Evolutionary conservation across 2,113 vertebrate genomes (phyloP), one percentile per base, ranked within the genome.

Genomic region (Tursiops truncatus): DNA sequence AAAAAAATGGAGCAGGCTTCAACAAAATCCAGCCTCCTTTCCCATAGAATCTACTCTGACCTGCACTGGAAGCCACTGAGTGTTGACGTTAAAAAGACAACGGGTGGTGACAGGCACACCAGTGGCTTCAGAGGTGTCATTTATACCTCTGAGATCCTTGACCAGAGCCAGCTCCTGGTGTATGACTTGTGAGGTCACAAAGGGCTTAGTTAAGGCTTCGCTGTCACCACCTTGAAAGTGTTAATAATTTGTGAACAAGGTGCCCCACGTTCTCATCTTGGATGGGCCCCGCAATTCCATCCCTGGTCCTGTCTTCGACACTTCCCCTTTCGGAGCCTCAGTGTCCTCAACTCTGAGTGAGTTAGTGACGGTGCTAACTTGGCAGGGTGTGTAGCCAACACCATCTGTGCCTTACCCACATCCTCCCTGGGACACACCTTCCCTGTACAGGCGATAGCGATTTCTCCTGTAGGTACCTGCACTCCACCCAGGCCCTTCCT

Each of bases 341-440:
- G 8, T 38, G 33, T 50, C 33, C 68, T 71, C 38, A 28, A 0
- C 1, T 44, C 21, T 47, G 53, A 81, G 65, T 62, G 71, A 67
- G 76, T n/a, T 47, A 68, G 23, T 23, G 15, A 88, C 0, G 33
- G 20, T 41, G 23, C 65, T 44, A 6, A 3, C 44, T 28, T 85
- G 6, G 25, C 38, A 10, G 18, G 21, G 28, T n/a, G 0, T 38
- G 6, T 10, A 63, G 17, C 6, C 0, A 7, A 28, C 6, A 20
- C 1, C 8, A 8, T 71, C 58, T 50, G 31, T 18, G 17, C 44
- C 25, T 38, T 67, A 25, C 8, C 14, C 38, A 3, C 11, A 6
- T 47, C n/a, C 33, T 73, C 50, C n/a, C 23, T n/a, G 38, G 50
- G 4, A 5, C 23, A 65, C 5, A 21, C 23, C 47, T 70, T 65